Evolutionary conservation across 2,113 vertebrate genomes (phyloP).

Genomic region (Sphyrna mokarran): DNA sequence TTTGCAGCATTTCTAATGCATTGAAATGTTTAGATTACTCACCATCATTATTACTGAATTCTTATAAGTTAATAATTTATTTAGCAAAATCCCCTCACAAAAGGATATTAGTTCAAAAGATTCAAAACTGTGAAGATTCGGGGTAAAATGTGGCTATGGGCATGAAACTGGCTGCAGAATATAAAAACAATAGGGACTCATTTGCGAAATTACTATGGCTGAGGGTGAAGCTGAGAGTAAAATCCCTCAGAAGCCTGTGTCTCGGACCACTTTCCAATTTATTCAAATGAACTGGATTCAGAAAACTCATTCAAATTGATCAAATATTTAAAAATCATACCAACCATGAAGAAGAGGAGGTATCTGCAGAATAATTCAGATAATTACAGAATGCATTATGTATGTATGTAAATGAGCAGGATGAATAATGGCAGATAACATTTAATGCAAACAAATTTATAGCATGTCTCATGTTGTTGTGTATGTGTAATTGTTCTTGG

Average conservation of each 20-base stretch:
- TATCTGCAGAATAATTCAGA: neutral
- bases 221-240: neutral
- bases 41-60: neutral
- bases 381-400: neutral
- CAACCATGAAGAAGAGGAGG: neutral
- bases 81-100: neutral
- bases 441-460: neutral
- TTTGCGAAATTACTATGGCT: neutral
- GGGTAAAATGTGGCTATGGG: neutral
- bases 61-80: neutral
- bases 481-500: too few species aligned
- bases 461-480: neutral
- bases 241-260: neutral
- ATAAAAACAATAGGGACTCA: neutral
- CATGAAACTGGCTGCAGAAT: neutral
- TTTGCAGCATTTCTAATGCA: neutral
- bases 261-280: neutral
- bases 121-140: neutral
- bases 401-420: neutral
- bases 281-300: neutral
- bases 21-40: neutral
- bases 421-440: neutral
- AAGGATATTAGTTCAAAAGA: neutral
- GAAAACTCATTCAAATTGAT: neutral
- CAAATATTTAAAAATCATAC: neutral